phyloP scores from a whole-genome alignment of 2,113 vertebrate genomes.

The Seriola dumerili region DNA sequence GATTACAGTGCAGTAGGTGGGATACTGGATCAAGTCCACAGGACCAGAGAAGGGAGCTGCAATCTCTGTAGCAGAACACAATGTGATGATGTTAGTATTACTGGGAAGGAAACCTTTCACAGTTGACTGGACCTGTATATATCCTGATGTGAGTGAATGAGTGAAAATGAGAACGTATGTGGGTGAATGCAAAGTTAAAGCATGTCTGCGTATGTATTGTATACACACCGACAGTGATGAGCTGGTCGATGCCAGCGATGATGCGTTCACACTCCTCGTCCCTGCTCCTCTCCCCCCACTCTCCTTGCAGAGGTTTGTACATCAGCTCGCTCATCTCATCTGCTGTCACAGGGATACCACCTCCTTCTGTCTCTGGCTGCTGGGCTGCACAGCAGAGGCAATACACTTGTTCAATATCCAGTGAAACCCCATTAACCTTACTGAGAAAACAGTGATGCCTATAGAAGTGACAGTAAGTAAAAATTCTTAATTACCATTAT shows the following conservation, averaged over 20 bases:
- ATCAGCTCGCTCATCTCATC: constrained; percentile 93
- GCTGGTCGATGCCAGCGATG: constrained; percentile 90
- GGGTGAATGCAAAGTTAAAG: neutral
- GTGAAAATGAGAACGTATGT: neutral
- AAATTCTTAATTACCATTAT: constrained; percentile 86
- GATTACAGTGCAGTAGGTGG: constrained; percentile 93
- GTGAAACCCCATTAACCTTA: neutral
- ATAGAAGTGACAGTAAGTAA: neutral
- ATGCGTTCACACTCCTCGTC: constrained; percentile 93
- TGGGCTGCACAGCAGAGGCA: constrained; percentile 80
- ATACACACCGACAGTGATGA: constrained; percentile 90
- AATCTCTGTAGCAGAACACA: constrained; percentile 86
- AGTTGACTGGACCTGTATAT: neutral
- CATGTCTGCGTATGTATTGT: neutral
- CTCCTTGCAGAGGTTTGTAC: constrained; percentile 91
- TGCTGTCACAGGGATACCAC: constrained; percentile 90
- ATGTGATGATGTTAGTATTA: constrained; percentile 4
- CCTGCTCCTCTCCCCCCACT: constrained; percentile 91
- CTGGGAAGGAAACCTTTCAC: neutral
- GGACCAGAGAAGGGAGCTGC: constrained; percentile 93
- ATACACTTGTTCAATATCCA: neutral
- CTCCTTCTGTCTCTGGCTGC: constrained; percentile 90
- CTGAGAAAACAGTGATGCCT: neutral
- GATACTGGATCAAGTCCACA: constrained; percentile 93
- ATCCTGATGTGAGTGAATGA: neutral